Evolutionary conservation across 2,888 invertebrate genomes (phyloP).

Genomic region (Pelosia muscerda): DNA sequence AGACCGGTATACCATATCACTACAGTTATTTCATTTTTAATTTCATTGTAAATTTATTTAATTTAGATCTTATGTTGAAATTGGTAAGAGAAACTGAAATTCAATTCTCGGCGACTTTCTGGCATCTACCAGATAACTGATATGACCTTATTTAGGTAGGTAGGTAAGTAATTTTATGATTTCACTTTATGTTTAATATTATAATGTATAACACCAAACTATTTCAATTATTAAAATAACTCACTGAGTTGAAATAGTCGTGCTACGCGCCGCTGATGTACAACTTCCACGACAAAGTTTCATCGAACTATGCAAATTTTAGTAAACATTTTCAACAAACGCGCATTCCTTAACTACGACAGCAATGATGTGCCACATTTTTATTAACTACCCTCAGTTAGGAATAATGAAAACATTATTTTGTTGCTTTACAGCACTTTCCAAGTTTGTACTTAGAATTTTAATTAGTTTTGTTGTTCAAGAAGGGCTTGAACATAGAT

Average conservation of each 20-base stretch:
- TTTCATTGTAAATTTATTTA: too few species aligned
- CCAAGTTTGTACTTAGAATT: slow-evolving; percentile 45
- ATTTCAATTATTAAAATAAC: slow-evolving; percentile 37
- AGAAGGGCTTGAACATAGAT: slow-evolving; percentile 27
- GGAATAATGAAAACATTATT: slow-evolving; percentile 48
- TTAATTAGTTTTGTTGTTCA: slow-evolving; percentile 48
- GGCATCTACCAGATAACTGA: too few species aligned
- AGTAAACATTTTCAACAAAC: slow-evolving; percentile 75
- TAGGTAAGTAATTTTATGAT: too few species aligned
- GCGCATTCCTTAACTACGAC: slow-evolving; percentile 56
- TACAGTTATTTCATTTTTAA: too few species aligned
- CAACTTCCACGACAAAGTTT: slow-evolving; percentile 67
- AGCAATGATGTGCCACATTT: slow-evolving; percentile 36
- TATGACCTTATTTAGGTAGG: too few species aligned
- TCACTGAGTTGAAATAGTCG: slow-evolving; percentile 36
- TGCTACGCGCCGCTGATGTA: slow-evolving; percentile 60
- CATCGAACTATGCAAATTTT: slow-evolving; percentile 78
- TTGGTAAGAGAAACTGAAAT: too few species aligned
- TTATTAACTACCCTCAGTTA: slow-evolving; percentile 44
- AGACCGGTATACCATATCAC: too few species aligned
- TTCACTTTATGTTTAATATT: background rate
- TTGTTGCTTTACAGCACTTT: slow-evolving; percentile 46
- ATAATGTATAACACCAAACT: slow-evolving; percentile 14
- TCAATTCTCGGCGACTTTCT: too few species aligned
- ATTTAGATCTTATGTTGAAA: too few species aligned